These are phyloP conservation scores for Schrankia costaestrigalis DNA, from an alignment of 2,888 invertebrate genomes.

Conservation along the genomic window DNA sequence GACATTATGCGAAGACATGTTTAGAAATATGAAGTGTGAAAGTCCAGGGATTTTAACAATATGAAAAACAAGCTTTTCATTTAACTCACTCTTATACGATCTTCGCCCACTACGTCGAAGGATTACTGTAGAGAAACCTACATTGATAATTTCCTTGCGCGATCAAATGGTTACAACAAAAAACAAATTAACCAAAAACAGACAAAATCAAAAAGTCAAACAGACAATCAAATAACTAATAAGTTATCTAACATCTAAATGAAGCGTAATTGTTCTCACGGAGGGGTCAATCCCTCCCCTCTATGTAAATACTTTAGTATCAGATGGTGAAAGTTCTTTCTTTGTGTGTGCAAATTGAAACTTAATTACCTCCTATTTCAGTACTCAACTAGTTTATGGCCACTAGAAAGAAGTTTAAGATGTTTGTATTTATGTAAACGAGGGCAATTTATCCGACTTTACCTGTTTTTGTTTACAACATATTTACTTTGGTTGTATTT, in stretches of 20 bases:
- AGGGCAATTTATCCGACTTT: slow-evolving; percentile 18
- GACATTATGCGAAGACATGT: too few species aligned
- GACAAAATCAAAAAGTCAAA: slow-evolving; percentile 6
- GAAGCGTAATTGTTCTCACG: slow-evolving; percentile 33
- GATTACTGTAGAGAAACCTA: too few species aligned
- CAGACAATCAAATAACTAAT: slow-evolving; percentile 9
- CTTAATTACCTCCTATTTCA: slow-evolving; percentile 56
- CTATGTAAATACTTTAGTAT: slow-evolving; percentile 39
- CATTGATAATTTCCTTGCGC: too few species aligned
- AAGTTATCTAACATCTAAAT: slow-evolving; percentile 35
- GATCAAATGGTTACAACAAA: too few species aligned
- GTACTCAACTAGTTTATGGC: slow-evolving; percentile 25
- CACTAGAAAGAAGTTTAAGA: slow-evolving; percentile 6
- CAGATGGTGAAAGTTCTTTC: slow-evolving; percentile 11
- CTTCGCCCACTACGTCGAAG: too few species aligned
- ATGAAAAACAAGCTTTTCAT: too few species aligned
- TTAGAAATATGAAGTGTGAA: too few species aligned
- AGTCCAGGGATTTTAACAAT: too few species aligned
- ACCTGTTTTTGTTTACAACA: slow-evolving; percentile 7
- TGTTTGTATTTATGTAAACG: slow-evolving; percentile 12
- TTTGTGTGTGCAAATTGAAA: slow-evolving; percentile 61
- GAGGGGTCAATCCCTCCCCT: slow-evolving; percentile 23
- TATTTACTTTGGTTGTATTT: background rate
- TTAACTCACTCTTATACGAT: too few species aligned
- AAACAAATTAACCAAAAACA: background rate